phyloP scores from a whole-genome alignment of 2,888 invertebrate genomes.

The Venusia cambrica region DNA sequence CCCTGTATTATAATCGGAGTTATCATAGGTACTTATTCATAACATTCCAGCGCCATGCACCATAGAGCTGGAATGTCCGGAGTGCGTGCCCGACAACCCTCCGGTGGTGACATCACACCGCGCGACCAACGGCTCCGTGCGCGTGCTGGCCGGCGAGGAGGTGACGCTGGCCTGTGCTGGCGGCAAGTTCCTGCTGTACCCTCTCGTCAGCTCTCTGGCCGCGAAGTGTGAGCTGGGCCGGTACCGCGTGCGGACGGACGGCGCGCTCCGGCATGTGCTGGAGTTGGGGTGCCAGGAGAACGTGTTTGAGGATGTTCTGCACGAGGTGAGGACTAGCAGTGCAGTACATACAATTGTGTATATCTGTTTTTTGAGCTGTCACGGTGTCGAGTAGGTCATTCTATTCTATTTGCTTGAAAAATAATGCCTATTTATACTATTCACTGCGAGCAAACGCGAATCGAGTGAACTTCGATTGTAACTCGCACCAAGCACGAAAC shows the following conservation, averaged over 20 bases:
- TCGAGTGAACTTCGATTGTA: no score
- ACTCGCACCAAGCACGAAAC: no score
- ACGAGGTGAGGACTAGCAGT: conserved; percentile 42
- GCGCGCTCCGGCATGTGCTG: conserved; percentile 46
- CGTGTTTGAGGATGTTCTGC: conserved; percentile 67
- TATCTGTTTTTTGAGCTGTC: no score
- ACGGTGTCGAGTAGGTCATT: no score
- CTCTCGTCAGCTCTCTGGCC: conserved; percentile 40
- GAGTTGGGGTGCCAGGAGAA: conserved; percentile 72
- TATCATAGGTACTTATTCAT: background rate
- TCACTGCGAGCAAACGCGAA: no score
- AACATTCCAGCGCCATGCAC: conserved; percentile 45
- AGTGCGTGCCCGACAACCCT: conserved; percentile 72
- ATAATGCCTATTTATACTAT: no score
- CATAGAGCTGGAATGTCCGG: conserved; percentile 63
- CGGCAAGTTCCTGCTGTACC: conserved; percentile 57
- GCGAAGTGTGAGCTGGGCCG: conserved; percentile 56
- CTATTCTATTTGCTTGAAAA: no score
- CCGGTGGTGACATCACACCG: conserved; percentile 63
- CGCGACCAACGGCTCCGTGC: conserved; percentile 42
- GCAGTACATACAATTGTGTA: no score
- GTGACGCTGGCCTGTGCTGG: conserved; percentile 56
- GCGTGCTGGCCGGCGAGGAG: conserved; percentile 46
- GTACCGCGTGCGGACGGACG: conserved; percentile 47
- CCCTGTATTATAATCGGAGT: no score